phyloP scores from a whole-genome alignment of 2,797 vertebrate genomes.

The Clamator glandarius region DNA sequence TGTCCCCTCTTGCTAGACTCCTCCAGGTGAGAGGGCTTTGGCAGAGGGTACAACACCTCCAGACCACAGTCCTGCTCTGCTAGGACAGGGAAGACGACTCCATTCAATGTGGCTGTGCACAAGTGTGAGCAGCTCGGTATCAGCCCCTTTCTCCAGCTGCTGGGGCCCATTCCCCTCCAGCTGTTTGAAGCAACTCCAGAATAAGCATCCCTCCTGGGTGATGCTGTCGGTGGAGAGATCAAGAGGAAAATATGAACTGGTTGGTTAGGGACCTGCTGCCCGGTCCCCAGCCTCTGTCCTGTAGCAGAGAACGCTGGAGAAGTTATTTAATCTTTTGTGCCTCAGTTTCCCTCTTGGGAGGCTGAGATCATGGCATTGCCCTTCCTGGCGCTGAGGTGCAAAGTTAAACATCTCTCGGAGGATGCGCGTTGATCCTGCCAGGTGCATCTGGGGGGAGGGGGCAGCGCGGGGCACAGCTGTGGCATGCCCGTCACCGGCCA shows the following conservation, averaged over 20 bases:
- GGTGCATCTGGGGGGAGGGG: background rate
- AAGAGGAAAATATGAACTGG: background rate
- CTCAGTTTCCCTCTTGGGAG: constrained; percentile 21
- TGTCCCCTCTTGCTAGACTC: background rate
- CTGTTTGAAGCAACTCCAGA: background rate
- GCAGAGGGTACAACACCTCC: background rate
- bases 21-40: background rate
- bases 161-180: background rate
- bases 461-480: background rate
- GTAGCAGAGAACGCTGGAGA: background rate
- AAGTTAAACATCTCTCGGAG: background rate
- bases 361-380: background rate
- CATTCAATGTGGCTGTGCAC: rapidly evolving
- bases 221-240: background rate
- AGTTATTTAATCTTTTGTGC: background rate
- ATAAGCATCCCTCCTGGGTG: background rate
- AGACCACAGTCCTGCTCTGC: background rate
- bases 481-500: too few relatives aligned
- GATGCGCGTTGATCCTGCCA: background rate
- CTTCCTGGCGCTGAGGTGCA: background rate
- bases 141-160: background rate
- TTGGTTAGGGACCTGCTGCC: background rate
- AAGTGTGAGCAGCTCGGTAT: background rate
- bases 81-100: background rate
- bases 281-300: background rate